phyloP scores from a whole-genome alignment of 2,797 vertebrate genomes.

The Gephyroberyx darwinii region DNA sequence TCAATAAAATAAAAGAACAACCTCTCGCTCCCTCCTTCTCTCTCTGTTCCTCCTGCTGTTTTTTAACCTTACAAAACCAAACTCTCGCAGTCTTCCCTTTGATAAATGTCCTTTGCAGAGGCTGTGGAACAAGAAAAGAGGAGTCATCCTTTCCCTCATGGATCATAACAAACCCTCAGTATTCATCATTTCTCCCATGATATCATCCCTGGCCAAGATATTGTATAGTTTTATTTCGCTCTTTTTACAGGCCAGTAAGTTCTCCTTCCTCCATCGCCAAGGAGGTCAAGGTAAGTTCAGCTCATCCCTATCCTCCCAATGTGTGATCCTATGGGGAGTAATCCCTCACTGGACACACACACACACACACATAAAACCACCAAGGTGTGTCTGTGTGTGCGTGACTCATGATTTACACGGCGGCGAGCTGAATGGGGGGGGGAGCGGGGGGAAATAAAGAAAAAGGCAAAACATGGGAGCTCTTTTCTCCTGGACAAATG shows the following conservation, averaged over 20 bases:
- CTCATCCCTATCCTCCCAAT: constrained; percentile 17
- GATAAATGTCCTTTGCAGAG: constrained; percentile 54
- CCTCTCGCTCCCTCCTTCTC: neutral
- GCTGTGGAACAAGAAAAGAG: constrained; percentile 53
- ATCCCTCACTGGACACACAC: constrained; percentile 42
- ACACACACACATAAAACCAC: constrained; percentile 29
- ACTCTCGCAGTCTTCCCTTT: constrained; percentile 37
- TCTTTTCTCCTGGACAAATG: constrained; percentile 41
- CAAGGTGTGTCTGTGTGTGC: constrained; percentile 45
- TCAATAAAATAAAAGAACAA: neutral
- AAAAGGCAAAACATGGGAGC: neutral
- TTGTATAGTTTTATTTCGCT: constrained; percentile 3
- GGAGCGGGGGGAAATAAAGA: neutral
- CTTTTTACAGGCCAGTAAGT: constrained; percentile 44
- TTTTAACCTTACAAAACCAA: constrained; percentile 47
- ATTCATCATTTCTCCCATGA: constrained; percentile 64
- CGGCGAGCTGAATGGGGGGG: constrained; percentile 9
- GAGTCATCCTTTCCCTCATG: constrained; percentile 46
- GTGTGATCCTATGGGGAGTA: constrained; percentile 44
- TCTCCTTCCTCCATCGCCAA: constrained; percentile 37
- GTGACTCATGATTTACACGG: constrained; percentile 50
- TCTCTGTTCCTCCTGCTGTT: constrained; percentile 20
- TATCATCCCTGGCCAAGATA: constrained; percentile 61
- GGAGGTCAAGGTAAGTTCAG: constrained; percentile 66
- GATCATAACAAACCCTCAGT: constrained; percentile 55